These are phyloP conservation scores for Hofmannophila pseudospretella DNA, from an alignment of 2,888 invertebrate genomes.

Conservation along the genomic window DNA sequence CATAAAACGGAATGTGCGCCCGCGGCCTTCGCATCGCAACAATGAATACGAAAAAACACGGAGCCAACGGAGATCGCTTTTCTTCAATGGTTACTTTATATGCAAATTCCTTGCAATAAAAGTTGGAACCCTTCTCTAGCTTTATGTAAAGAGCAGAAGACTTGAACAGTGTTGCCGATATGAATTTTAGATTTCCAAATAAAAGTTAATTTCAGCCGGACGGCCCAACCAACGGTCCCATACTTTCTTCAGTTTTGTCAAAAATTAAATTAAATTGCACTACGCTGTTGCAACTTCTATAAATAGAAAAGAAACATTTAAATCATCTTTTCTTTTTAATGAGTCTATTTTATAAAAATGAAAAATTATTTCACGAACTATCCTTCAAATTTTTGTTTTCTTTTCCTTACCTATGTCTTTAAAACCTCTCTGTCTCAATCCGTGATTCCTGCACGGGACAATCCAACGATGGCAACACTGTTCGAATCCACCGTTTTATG, in stretches of 20 bases:
- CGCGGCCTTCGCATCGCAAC: conserved; percentile 65
- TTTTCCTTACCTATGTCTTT: background rate
- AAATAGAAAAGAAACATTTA: too few species aligned
- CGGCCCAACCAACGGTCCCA: too few species aligned
- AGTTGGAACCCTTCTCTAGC: conserved; percentile 74
- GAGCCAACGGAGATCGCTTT: conserved; percentile 70
- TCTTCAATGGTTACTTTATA: conserved; percentile 79
- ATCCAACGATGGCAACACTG: conserved; percentile 22
- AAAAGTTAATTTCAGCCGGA: too few species aligned
- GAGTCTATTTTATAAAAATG: too few species aligned
- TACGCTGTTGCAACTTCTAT: too few species aligned
- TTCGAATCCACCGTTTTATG: conserved; percentile 69
- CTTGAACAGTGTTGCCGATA: conserved; percentile 19
- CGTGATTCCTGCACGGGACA: too few species aligned
- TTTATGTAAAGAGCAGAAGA: conserved; percentile 66
- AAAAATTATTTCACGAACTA: too few species aligned
- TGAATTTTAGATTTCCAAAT: too few species aligned
- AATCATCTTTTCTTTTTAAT: too few species aligned
- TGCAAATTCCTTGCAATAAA: conserved; percentile 76
- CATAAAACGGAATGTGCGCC: conserved; percentile 62
- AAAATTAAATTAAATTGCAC: too few species aligned
- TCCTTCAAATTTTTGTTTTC: background rate
- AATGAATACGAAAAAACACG: conserved; percentile 72
- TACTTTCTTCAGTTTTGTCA: too few species aligned
- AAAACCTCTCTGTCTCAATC: background rate